These are phyloP conservation scores for Protobothrops flavoviridis DNA, from an alignment of 2,113 vertebrate species.

Conservation along the genomic window DNA sequence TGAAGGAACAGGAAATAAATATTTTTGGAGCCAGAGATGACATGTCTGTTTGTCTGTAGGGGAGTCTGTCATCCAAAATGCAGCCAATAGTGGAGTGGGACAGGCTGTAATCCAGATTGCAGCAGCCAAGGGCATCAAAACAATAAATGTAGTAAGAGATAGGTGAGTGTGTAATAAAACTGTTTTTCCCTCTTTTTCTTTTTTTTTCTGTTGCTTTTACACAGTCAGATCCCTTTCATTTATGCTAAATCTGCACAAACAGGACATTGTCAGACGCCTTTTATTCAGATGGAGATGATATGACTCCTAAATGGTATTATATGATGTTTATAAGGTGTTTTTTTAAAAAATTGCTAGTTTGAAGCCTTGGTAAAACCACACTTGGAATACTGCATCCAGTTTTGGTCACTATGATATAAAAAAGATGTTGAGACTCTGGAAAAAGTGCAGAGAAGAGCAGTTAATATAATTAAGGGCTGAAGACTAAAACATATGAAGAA, in stretches of 20 bases:
- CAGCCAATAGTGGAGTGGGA: slow-evolving; percentile 93
- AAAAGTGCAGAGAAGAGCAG: not conserved
- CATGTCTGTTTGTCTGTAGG: slow-evolving; percentile 69
- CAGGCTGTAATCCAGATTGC: slow-evolving; percentile 97
- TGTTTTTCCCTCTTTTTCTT: not conserved
- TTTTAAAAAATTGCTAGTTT: not conserved
- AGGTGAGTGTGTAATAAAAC: slow-evolving; percentile 70
- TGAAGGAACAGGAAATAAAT: not conserved
- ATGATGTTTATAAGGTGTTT: not conserved
- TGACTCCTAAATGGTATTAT: not conserved
- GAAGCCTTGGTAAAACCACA: no score
- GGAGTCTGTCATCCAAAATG: slow-evolving; percentile 93
- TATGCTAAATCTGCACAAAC: not conserved
- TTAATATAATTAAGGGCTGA: not conserved
- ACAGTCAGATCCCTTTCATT: not conserved
- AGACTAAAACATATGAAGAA: not conserved
- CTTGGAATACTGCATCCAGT: not conserved
- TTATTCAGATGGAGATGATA: not conserved
- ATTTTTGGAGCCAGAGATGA: not conserved
- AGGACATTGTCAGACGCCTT: not conserved
- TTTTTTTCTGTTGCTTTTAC: not conserved
- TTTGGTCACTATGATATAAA: not conserved
- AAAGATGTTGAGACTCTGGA: not conserved
- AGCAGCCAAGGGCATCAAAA: slow-evolving; percentile 81
- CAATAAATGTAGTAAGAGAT: slow-evolving; percentile 89